Evolutionary conservation across 2,113 vertebrate genomes (phyloP), one percentile per base, ranked within the genome.

Genomic region (Rattus rattus): DNA sequence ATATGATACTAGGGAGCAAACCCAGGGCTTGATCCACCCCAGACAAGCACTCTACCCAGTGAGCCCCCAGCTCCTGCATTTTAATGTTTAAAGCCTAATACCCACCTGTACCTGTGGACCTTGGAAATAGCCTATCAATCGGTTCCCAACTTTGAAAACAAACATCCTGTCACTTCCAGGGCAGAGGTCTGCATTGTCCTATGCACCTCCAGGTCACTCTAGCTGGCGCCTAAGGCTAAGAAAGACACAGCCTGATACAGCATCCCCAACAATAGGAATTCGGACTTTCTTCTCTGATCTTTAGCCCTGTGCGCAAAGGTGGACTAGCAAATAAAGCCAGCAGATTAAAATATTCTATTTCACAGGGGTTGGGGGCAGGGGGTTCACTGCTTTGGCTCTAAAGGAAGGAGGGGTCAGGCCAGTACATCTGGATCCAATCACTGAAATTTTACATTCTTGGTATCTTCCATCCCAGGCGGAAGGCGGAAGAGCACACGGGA

Each of bases 341-440:
- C 70, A 94, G 91, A 80, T 97, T 93, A 95, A 92, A 97, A 94
- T 92, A 94, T 89, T 92, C 69, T 80, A 67, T 94, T 97, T 92
- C 80, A 88, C 86, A 14, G 54, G 13, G 54, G 54, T 54, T 54
- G 52, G 52, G 52, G 43, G 43, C 43, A 11, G 54, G 54, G 54
- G 13, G 26, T 5, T 9, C 33, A 86, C 49, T 52, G 84, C 19
- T 65, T 65, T 96, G 72, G 61, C 56, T 94, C 83, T 95, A 90
- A 92, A 76, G 69, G 13, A 4, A 24, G 30, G 30, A 30, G 89
- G 70, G 59, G 75, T 11, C 63, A 39, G n/a, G 92, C 72, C 72
- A 95, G 77, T 65, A 95, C 96, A 97, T 97, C 96, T 97, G 96
- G 95, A 96, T 96, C 81, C 77, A 94, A 96, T 97, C 80, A 84